Evolutionary conservation across 1,140 invertebrate species (phyloP).

Genomic region (Diuraphis noxia): DNA sequence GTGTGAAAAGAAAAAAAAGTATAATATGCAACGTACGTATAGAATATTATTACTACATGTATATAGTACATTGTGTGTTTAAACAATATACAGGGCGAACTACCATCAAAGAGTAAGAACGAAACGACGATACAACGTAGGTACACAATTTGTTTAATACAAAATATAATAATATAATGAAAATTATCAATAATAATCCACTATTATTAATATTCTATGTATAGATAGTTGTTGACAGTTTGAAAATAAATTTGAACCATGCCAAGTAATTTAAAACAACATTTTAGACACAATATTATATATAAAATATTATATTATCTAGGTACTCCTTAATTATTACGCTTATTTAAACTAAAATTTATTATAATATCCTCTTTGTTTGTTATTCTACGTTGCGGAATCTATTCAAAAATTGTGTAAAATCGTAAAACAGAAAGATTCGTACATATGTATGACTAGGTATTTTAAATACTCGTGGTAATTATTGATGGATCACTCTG

Average conservation of each 20-base stretch:
- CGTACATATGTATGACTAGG: too few relatives aligned
- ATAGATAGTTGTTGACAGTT: background rate
- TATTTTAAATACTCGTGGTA: background rate
- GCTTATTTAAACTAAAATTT: background rate
- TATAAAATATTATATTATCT: too few relatives aligned
- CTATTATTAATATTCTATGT: background rate
- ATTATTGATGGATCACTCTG: background rate
- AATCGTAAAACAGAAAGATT: background rate
- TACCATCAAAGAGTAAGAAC: background rate
- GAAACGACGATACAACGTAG: background rate
- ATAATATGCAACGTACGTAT: background rate
- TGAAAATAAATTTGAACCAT: background rate
- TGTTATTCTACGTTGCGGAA: background rate
- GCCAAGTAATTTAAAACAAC: background rate
- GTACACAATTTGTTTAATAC: background rate
- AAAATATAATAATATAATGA: background rate
- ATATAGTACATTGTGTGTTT: background rate
- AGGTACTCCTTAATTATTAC: background rate
- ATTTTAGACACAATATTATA: background rate
- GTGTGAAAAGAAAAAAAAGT: background rate
- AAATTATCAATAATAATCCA: background rate
- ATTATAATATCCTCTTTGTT: background rate
- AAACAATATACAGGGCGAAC: background rate
- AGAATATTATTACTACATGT: background rate
- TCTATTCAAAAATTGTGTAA: too few relatives aligned